phyloP scores from a whole-genome alignment of 2,113 vertebrate species.

The Rhynchopsitta pachyrhyncha region DNA sequence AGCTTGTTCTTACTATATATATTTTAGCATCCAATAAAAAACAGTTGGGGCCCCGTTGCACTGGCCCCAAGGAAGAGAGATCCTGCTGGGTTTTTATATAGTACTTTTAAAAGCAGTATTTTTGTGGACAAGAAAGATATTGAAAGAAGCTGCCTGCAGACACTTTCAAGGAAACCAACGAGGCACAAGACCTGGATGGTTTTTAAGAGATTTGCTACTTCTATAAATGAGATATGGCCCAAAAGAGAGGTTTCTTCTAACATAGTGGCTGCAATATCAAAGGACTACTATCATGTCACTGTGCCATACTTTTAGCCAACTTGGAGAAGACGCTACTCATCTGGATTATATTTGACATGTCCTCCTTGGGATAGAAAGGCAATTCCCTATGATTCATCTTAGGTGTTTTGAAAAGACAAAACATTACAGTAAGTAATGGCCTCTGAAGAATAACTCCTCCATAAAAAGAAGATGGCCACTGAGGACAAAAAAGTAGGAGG shows the following conservation, averaged over 20 bases:
- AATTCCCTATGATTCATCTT: constrained; percentile 28
- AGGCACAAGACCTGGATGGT: not conserved
- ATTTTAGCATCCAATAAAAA: not conserved
- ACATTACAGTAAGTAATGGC: not conserved
- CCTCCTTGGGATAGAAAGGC: constrained; percentile 45
- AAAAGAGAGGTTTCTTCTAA: constrained; percentile 18
- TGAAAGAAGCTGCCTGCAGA: constrained; percentile 1
- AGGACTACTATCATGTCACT: constrained; percentile 29
- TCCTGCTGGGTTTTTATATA: not conserved
- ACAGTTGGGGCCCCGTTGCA: not conserved
- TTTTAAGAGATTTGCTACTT: constrained; percentile 58
- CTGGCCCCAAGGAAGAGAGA: not conserved
- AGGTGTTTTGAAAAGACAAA: constrained; percentile 24
- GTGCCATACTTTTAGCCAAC: constrained; percentile 42
- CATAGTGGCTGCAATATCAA: not conserved
- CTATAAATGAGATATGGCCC: not conserved
- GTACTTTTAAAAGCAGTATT: not conserved
- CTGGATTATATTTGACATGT: constrained; percentile 49
- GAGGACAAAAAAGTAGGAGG: not conserved
- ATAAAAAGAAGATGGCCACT: constrained; percentile 9
- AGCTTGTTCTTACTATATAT: not conserved
- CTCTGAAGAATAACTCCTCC: not conserved
- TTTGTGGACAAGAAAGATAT: constrained; percentile 1
- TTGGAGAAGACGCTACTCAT: constrained; percentile 19
- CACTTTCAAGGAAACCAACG: constrained; percentile 28